A percentile compares a stretch with the other conserved stretches of the same genome.
Conservation (phyloP, 2,797 vertebrate genomes). For the Etheostoma nigrum region DNA sequence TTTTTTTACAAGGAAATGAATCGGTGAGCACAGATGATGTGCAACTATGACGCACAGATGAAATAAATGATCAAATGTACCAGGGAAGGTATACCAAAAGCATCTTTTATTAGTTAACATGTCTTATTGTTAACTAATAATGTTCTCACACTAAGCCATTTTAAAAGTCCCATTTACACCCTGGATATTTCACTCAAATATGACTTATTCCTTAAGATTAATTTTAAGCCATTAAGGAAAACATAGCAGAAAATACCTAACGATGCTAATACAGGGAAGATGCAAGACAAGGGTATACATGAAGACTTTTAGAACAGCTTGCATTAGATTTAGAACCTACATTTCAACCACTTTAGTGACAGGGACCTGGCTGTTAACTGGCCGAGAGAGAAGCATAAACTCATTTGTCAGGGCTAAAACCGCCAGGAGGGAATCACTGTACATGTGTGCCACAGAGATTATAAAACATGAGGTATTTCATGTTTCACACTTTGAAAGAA, state of each 20-base stretch:
- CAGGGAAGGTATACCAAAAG: constrained; percentile 22
- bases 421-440: constrained; percentile 22
- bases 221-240: constrained; percentile 1
- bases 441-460: constrained; percentile 43
- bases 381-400: not conserved
- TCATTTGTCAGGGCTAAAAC: constrained; percentile 1
- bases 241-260: not conserved
- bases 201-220: not conserved
- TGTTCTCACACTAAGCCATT: not conserved
- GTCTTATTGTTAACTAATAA: not conserved
- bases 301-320: constrained; percentile 27
- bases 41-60: constrained; percentile 28
- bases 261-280: not conserved
- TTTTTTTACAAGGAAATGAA: constrained; percentile 6
- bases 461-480: constrained; percentile 25
- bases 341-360: constrained; percentile 33
- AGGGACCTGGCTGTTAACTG: constrained; percentile 24
- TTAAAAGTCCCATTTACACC: constrained; percentile 22
- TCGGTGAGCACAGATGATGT: constrained; percentile 44
- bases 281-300: constrained; percentile 3
- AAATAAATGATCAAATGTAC: constrained; percentile 30
- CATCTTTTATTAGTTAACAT: constrained; percentile 28
- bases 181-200: not conserved
- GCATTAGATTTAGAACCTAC: not conserved
- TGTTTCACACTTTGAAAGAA: constrained; percentile 30